Percentiles rank a stretch among this genome's conserved stretches.
Conservation (phyloP, 2,797 vertebrate genomes). For the Pangasius mekongensis region DNA sequence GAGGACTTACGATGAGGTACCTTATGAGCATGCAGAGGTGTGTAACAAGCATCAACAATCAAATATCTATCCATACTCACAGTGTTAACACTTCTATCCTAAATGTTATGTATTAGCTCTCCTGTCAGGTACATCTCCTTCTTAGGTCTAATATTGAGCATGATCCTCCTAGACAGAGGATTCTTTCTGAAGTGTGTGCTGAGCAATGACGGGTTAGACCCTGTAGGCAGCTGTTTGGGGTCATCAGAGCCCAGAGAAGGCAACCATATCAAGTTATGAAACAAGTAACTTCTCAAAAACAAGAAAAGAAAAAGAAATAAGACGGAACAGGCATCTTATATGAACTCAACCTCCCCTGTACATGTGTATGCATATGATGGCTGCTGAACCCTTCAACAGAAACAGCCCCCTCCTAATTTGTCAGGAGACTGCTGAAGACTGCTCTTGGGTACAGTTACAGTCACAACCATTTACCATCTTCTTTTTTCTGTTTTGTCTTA, state of each 20-base stretch:
- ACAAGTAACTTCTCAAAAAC: not conserved
- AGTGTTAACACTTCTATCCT: not conserved
- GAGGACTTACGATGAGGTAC: constrained; percentile 91
- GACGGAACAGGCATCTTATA: not conserved
- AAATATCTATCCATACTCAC: not conserved
- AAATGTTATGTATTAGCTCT: not conserved
- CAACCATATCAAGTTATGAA: not conserved
- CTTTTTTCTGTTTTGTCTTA: constrained; percentile 12
- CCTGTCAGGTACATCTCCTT: not conserved
- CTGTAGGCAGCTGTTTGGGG: constrained; percentile 4
- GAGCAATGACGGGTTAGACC: not conserved
- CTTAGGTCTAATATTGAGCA: not conserved
- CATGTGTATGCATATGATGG: not conserved
- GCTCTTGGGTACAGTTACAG: not conserved
- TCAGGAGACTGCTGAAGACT: not conserved
- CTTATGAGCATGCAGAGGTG: constrained; percentile 82
- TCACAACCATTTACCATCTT: not conserved
- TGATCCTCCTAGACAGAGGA: constrained; percentile 9
- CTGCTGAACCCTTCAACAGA: not conserved
- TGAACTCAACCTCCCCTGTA: not conserved
- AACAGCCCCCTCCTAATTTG: not conserved
- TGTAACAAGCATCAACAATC: constrained; percentile 11
- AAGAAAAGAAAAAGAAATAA: not conserved
- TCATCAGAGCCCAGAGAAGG: not conserved
- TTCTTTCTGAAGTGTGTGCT: constrained; percentile 9